Evolutionary conservation across 1,140 invertebrate species (phyloP), one percentile per base, ranked within the genome.

Genomic region (Conus betulinus): DNA sequence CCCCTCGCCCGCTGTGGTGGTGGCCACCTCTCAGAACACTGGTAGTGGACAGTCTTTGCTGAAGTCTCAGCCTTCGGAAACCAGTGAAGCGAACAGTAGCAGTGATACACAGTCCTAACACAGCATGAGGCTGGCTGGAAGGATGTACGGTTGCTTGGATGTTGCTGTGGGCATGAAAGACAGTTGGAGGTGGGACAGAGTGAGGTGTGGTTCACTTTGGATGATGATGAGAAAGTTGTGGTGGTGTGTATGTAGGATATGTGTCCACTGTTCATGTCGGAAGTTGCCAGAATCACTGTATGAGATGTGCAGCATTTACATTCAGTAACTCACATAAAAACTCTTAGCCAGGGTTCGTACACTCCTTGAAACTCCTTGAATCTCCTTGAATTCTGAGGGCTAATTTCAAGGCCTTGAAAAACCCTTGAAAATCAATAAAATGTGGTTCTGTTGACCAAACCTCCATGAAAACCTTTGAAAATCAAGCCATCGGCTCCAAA

Each of bases 51-150:
- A 84, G 57, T 84, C 82, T 5, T 27, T 84, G 57, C 82, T 84
- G n/a, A 84, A 84, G 51, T 63, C 82, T 60, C 82, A 84, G 55
- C 53, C 55, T 7, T 67, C 82, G 6, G 82, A 84, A 17, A 84
- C 52, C 27, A 39, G 55, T 23, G 82, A 67, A 5, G 23, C 53
- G 20, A 25, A 51, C 20, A 67, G 57, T 63, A 23, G 55, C 13
- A 39, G 23, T 8, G 57, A 84, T 17, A 3, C 53, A 63, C 82
- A 67, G 55, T 57, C 57, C 20, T 84, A 63, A 53, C 82, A 25
- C 8, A 25, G 23, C 52, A n/a, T 84, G 5, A 55, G 20, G 23
- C n/a, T n/a, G 7, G 51, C 10, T 60, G 23, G 52, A 52, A 39
- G 39, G 39, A 39, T 39, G 10, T 81, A 11, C 15, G 13, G 10